A percentile compares a stretch with the other conserved stretches of the same genome.
Conservation (phyloP, 1,140 invertebrate species). For the Notospermus geniculatus region DNA sequence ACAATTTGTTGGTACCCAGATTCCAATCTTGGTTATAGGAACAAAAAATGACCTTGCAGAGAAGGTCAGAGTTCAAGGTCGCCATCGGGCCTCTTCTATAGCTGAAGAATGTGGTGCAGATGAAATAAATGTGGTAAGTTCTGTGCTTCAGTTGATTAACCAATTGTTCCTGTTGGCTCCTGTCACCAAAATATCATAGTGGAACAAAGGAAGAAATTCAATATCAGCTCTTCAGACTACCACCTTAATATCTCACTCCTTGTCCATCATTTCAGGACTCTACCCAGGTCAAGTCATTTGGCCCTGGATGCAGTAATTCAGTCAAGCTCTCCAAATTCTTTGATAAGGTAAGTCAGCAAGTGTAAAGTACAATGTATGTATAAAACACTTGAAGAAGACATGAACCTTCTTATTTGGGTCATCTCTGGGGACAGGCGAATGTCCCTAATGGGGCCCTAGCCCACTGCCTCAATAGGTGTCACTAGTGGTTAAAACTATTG, state of each 20-base stretch:
- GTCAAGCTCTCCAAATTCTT: slow-evolving; percentile 91
- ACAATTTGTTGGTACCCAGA: slow-evolving; percentile 74
- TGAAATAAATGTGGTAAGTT: slow-evolving; percentile 77
- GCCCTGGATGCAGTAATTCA: slow-evolving; percentile 86
- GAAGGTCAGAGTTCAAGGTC: slow-evolving; percentile 56
- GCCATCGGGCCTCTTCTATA: slow-evolving; percentile 66
- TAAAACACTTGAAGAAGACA: too few species aligned
- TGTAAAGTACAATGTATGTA: too few species aligned
- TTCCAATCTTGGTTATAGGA: slow-evolving; percentile 89
- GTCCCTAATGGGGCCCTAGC: neutral
- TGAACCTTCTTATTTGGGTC: too few species aligned
- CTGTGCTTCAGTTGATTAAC: too few species aligned
- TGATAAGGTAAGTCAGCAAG: slow-evolving; percentile 85
- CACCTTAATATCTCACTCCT: too few species aligned
- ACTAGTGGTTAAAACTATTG: too few species aligned
- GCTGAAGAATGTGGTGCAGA: slow-evolving; percentile 91
- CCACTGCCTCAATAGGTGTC: too few species aligned
- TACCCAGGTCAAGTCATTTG: slow-evolving; percentile 73
- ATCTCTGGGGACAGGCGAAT: too few species aligned
- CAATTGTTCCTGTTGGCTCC: too few species aligned
- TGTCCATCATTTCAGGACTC: slow-evolving; percentile 56
- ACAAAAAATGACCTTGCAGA: slow-evolving; percentile 85
- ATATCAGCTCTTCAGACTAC: too few species aligned
- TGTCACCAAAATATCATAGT: too few species aligned
- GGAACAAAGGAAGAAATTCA: too few species aligned